Evolutionary conservation across 2,888 invertebrate genomes (phyloP).

Genomic region (Chymomyza fuscimana): DNA sequence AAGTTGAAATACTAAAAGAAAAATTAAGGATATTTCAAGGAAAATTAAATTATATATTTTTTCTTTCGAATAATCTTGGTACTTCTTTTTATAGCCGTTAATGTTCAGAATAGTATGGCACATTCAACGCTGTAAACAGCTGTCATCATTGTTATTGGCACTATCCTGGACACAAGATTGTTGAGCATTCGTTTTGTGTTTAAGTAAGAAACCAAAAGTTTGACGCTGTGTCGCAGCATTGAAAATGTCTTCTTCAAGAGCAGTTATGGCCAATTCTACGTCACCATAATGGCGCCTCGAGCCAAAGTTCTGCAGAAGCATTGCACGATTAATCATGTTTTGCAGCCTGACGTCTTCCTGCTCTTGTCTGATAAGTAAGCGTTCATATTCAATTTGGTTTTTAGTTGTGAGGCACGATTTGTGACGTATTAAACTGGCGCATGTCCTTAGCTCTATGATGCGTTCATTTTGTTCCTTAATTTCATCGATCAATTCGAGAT

Average conservation of each 20-base stretch:
- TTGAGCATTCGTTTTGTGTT: background rate
- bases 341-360: conserved; percentile 66
- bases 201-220: background rate
- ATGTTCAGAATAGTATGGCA: background rate
- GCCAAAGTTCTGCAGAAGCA: conserved; percentile 69
- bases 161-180: background rate
- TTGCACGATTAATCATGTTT: conserved; percentile 61
- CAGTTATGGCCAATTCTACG: conserved; percentile 63
- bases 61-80: too few species aligned
- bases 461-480: conserved; percentile 65
- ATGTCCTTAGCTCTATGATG: conserved; percentile 56
- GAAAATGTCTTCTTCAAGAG: conserved; percentile 58
- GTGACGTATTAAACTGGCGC: conserved; percentile 44
- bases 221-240: conserved; percentile 24
- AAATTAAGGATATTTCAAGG: too few species aligned
- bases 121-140: background rate
- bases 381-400: conserved; percentile 59
- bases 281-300: conserved; percentile 62
- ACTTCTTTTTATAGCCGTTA: background rate
- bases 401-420: conserved; percentile 51
- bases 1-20: too few species aligned
- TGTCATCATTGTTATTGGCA: background rate
- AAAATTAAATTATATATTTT: too few species aligned
- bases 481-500: conserved; percentile 55
- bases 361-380: conserved; percentile 58